phyloP scores from a whole-genome alignment of 2,113 vertebrate species.

The Mustelus asterias region DNA sequence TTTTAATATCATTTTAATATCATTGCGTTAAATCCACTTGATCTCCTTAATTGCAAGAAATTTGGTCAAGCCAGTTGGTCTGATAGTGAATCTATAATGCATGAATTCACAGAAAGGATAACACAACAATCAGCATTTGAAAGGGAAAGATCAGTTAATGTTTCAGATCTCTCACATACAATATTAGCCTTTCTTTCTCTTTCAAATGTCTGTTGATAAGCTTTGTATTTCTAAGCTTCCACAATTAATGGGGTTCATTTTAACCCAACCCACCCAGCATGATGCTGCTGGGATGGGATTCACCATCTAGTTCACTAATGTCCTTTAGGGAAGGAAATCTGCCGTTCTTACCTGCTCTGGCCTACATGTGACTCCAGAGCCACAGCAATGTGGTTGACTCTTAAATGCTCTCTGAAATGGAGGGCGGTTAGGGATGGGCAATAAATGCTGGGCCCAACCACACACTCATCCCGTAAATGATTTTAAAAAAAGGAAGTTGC shows the following conservation, averaged over 20 bases:
- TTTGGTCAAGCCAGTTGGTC: not conserved
- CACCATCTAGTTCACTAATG: too few species aligned
- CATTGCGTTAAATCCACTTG: not conserved
- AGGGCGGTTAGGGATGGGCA: too few species aligned
- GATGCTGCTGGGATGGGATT: not conserved
- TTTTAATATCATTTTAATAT: not conserved
- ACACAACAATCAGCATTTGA: not conserved
- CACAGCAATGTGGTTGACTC: too few species aligned
- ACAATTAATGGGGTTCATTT: not conserved
- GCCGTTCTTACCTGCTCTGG: too few species aligned
- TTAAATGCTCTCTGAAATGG: too few species aligned
- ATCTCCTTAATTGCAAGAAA: not conserved
- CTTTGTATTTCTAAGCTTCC: not conserved
- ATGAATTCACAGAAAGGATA: not conserved
- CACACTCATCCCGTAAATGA: too few species aligned
- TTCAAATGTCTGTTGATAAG: not conserved
- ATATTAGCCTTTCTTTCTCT: not conserved
- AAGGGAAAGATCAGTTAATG: not conserved
- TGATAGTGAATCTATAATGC: not conserved
- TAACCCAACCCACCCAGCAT: not conserved
- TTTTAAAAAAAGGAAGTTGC: not conserved
- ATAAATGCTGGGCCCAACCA: too few species aligned
- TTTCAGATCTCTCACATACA: not conserved
- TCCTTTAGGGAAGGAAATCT: too few species aligned
- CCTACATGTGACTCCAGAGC: too few species aligned